phyloP scores from a whole-genome alignment of 2,113 vertebrate genomes.

The Todiramphus chloris region DNA sequence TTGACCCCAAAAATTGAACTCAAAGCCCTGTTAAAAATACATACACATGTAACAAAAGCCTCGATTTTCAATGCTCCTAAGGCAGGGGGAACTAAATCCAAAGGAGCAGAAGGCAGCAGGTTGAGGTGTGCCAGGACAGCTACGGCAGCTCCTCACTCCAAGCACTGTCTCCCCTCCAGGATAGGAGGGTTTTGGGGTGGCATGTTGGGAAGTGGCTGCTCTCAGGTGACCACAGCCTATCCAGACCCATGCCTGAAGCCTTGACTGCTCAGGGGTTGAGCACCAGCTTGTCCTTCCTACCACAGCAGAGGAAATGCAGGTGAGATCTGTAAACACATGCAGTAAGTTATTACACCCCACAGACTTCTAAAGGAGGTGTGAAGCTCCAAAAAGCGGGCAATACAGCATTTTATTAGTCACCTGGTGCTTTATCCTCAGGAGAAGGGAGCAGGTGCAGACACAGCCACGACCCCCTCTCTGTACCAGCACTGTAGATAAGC shows the following conservation, averaged over 20 bases:
- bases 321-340: not conserved
- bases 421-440: not conserved
- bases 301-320: not conserved
- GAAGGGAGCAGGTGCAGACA: not conserved
- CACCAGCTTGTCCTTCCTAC: not conserved
- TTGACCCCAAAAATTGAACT: not conserved
- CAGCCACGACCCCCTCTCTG: not conserved
- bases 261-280: accelerated
- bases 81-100: not conserved
- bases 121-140: not conserved
- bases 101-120: accelerated
- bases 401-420: not conserved
- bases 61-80: not conserved
- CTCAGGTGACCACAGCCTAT: too few species aligned
- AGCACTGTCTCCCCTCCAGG: not conserved
- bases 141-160: not conserved
- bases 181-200: accelerated
- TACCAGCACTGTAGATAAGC: not conserved
- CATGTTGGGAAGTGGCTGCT: not conserved
- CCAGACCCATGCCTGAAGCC: not conserved
- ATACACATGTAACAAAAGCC: accelerated
- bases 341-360: not conserved
- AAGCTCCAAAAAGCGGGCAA: not conserved
- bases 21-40: accelerated
- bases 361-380: not conserved